Percentiles rank a stretch among this genome's conserved stretches.
These are phyloP conservation scores for Euplagia quadripunctaria DNA, from an alignment of 2,888 invertebrate genomes.

Conservation along the genomic window DNA sequence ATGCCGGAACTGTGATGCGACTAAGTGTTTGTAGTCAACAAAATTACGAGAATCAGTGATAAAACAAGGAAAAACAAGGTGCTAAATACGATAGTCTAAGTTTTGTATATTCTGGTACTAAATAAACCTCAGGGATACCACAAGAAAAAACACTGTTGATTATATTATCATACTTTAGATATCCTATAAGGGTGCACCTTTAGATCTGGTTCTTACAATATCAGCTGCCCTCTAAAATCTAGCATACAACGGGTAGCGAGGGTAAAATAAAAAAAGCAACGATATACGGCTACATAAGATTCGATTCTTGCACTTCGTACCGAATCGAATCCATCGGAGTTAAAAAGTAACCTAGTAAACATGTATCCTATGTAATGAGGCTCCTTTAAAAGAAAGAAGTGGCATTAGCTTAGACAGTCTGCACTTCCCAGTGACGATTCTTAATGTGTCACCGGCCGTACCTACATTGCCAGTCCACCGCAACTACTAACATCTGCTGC, in stretches of 20 bases:
- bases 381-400: not conserved
- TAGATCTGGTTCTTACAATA: not conserved
- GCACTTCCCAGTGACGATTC: not conserved
- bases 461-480: slow-evolving; percentile 4
- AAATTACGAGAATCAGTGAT: too few species aligned
- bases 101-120: not conserved
- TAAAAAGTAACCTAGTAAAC: not conserved
- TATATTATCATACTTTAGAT: not conserved
- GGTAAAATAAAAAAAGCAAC: not conserved
- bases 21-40: not conserved
- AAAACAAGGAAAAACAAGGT: not conserved
- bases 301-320: not conserved
- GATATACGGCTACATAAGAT: not conserved
- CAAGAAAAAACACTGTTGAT: not conserved
- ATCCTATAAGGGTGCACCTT: not conserved
- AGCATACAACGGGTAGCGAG: not conserved
- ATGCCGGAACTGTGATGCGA: not conserved
- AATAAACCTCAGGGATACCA: not conserved
- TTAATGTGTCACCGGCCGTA: not conserved
- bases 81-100: not conserved
- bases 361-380: not conserved
- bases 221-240: not conserved
- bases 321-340: not conserved
- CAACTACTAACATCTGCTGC: not conserved
- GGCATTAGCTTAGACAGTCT: not conserved